Evolutionary conservation across 2,113 vertebrate species (phyloP), one percentile per base, ranked within the genome.

Genomic region (Hyperoodon ampullatus): DNA sequence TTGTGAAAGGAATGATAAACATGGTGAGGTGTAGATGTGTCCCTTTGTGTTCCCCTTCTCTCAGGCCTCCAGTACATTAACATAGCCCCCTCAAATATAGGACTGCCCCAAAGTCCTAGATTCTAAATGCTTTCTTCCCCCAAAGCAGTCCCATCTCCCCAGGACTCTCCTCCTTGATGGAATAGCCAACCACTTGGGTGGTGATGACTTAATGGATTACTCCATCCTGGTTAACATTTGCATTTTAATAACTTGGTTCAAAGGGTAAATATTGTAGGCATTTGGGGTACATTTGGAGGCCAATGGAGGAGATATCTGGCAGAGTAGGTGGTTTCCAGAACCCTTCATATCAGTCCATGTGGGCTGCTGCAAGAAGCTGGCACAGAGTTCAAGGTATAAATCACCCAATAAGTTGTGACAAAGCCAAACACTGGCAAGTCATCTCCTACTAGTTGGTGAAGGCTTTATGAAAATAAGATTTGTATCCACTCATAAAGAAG

Each of bases 381-480:
- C 68, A 16, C 30, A 61, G 8, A 19, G 23, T 28, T 92, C 63
- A 70, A 55, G 15, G 58, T 90, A 71, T 33, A 72, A 61, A 28
- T 82, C 61, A 65, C 26, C 30, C 61, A 39, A 4, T 26, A 53
- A 78, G 11, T 33, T 61, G 47, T 55, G 50, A 93, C 47, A 66
- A 42, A 84, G 77, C 70, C 74, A 82, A 90, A 44, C 55, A n/a
- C 5, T 82, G 72, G 72, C 78, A 75, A 44, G 72, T 70, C 28
- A 21, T 44, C 87, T 74, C 33, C 6, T 23, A 26, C 55, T 63
- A 44, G n/a, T 5, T 53, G 66, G 39, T 24, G 61, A 82, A 63
- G 50, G 18, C n/a, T 61, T 78, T 30, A 26, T 58, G 75, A 42
- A 91, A 68, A 11, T 61, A 47, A 16, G 26, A 65, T 44, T 84